phyloP scores from a whole-genome alignment of 37 sponge, comb jelly and placozoan species.

The Haliclona indistincta region DNA sequence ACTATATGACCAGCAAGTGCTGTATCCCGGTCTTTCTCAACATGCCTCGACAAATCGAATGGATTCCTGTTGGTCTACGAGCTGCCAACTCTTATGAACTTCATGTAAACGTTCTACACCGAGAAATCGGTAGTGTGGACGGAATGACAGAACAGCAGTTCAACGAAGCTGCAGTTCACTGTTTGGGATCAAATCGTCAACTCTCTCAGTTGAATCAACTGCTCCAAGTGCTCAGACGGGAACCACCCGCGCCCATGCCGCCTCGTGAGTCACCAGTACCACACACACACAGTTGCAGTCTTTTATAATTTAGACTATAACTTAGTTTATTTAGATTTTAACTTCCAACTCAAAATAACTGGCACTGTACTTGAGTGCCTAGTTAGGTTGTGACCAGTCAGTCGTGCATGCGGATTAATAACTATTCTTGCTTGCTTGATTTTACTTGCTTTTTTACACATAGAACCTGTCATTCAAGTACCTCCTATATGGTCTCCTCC shows the following conservation, averaged over 20 bases:
- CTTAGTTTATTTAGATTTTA: no score
- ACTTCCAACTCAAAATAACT: no score
- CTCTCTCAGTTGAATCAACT: not conserved
- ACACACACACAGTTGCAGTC: not conserved
- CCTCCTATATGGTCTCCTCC: not conserved
- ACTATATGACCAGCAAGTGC: slow-evolving; percentile 6
- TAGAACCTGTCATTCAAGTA: not conserved
- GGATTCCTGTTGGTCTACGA: slow-evolving; percentile 11
- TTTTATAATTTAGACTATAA: no score
- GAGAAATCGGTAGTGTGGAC: not conserved
- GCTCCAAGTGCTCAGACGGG: not conserved
- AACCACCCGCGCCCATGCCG: not conserved
- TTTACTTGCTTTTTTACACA: no score
- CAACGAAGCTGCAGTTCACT: no score
- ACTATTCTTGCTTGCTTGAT: no score
- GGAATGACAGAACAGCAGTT: not conserved
- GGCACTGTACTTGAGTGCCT: no score
- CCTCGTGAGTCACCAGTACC: not conserved
- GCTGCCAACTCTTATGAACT: not conserved
- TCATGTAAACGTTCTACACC: not conserved
- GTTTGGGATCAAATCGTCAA: not conserved
- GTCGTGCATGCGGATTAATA: no score
- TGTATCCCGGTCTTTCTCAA: slow-evolving; percentile 52
- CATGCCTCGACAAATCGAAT: not conserved
- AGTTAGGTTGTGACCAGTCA: no score